These are phyloP conservation scores for Euzetes globulus DNA, from an alignment of 2,888 invertebrate species.

Conservation along the genomic window DNA sequence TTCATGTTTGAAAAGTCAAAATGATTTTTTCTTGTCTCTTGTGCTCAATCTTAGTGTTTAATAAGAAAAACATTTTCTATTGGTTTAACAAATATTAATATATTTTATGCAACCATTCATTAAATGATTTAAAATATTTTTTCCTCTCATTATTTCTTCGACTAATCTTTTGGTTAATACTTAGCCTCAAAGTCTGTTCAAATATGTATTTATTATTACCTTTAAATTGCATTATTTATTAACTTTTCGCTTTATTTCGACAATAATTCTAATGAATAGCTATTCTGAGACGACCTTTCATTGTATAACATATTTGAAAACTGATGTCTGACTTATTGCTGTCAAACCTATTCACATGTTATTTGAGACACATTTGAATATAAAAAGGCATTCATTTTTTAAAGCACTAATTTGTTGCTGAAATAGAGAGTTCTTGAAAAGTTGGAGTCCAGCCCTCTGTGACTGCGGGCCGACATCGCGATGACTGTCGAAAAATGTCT, in stretches of 20 bases:
- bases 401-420: neutral
- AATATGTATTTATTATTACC: neutral
- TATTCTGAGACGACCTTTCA: neutral
- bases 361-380: neutral
- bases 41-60: constrained; percentile 12
- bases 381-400: neutral
- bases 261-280: constrained; percentile 12
- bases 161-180: neutral
- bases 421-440: neutral
- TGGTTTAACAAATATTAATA: neutral
- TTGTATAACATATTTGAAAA: neutral
- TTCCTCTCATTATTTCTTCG: neutral
- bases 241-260: neutral
- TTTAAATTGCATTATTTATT: neutral
- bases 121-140: neutral
- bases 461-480: too few relatives aligned
- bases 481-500: too few relatives aligned
- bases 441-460: too few relatives aligned
- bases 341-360: neutral
- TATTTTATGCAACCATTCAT: neutral
- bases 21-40: neutral
- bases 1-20: constrained; percentile 9
- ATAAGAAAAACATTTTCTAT: neutral
- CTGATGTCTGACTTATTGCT: neutral
- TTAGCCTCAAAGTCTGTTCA: neutral